These are phyloP conservation scores for Amblyornis subalaris DNA, from an alignment of 2,113 vertebrate species.

Conservation along the genomic window DNA sequence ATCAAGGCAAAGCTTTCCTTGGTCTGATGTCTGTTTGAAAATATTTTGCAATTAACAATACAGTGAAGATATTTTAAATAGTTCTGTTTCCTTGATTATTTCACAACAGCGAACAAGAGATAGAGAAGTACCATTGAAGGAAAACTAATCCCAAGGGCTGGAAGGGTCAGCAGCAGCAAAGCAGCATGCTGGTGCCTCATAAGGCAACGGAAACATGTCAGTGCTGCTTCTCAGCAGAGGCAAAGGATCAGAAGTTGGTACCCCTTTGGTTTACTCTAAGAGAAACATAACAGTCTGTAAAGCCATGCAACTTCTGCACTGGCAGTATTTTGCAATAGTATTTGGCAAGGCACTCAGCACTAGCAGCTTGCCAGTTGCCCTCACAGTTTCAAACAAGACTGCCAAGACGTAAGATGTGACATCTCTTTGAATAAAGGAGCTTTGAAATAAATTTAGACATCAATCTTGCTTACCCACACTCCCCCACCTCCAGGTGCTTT, in stretches of 20 bases:
- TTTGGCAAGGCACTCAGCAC: background rate
- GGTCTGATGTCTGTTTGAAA: background rate
- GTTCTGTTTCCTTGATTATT: background rate
- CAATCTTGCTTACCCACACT: background rate
- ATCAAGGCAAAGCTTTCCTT: background rate
- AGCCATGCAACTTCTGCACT: background rate
- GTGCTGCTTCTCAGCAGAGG: background rate
- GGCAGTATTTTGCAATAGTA: slow-evolving; percentile 1
- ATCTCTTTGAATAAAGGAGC: background rate
- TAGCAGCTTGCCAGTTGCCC: background rate
- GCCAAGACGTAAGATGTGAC: background rate
- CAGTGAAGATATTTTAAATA: background rate
- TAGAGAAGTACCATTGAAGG: background rate
- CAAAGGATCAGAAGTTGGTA: background rate
- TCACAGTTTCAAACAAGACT: background rate
- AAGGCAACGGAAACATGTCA: accelerated
- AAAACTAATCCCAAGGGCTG: background rate
- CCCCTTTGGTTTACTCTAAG: background rate
- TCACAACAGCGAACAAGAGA: background rate
- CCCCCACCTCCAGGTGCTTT: background rate
- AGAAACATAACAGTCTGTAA: background rate
- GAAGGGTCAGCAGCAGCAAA: background rate
- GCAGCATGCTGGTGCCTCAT: background rate
- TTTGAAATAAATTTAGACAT: background rate
- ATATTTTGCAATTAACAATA: background rate